A percentile compares a stretch with the other conserved stretches of the same genome.
Evolutionary conservation across 2,888 invertebrate species (phyloP).

Genomic region (Latheticus oryzae): DNA sequence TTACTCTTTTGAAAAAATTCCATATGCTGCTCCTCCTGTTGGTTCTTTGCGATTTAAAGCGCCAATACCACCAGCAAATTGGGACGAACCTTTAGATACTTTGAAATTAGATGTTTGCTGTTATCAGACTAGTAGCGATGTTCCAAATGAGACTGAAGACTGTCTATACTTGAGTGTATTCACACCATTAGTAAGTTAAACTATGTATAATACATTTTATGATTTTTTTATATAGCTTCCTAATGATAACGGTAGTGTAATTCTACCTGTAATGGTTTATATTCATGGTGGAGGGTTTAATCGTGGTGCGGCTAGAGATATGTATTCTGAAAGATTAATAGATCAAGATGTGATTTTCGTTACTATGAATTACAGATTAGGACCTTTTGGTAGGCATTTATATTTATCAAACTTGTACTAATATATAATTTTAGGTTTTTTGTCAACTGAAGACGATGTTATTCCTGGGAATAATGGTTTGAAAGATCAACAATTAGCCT

Average conservation of each 20-base stretch:
- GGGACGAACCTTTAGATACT: constrained; percentile 36
- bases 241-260: constrained; percentile 11
- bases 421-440: constrained; percentile 41
- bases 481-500: constrained; percentile 41
- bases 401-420: constrained; percentile 1
- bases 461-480: constrained; percentile 48
- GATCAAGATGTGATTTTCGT: constrained; percentile 49
- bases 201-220: not conserved
- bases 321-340: constrained; percentile 48
- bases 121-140: constrained; percentile 22
- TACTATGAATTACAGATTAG: constrained; percentile 50
- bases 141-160: constrained; percentile 41
- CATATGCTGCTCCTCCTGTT: constrained; percentile 52
- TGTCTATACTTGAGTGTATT: constrained; percentile 44
- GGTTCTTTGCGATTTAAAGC: constrained; percentile 50
- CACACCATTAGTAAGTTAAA: constrained; percentile 27
- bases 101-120: constrained; percentile 6
- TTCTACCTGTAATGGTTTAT: constrained; percentile 34
- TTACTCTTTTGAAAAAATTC: constrained; percentile 50
- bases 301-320: constrained; percentile 4
- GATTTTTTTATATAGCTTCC: constrained; percentile 20
- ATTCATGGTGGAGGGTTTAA: constrained; percentile 39
- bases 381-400: constrained; percentile 53
- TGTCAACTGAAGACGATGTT: constrained; percentile 47
- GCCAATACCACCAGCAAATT: constrained; percentile 25